These are phyloP conservation scores for Smithornis capensis DNA, from an alignment of 2,113 vertebrate genomes.

Conservation along the genomic window DNA sequence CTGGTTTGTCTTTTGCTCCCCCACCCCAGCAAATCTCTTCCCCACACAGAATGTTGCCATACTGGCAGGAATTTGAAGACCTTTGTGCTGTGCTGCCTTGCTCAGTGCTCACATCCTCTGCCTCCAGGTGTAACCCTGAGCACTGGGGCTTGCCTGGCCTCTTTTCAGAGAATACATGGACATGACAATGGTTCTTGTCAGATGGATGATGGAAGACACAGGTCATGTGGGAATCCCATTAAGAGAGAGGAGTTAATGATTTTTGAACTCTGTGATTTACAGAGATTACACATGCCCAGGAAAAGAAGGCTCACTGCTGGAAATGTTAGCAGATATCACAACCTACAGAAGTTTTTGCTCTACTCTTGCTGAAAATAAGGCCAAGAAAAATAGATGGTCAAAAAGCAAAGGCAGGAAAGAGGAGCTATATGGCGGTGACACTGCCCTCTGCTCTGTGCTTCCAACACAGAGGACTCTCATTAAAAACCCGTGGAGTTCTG, in stretches of 20 bases:
- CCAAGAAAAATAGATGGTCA: background rate
- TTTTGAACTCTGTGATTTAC: background rate
- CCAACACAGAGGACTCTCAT: background rate
- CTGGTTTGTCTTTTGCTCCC: background rate
- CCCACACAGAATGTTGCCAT: background rate
- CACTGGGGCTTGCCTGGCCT: background rate
- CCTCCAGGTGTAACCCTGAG: background rate
- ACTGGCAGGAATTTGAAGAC: background rate
- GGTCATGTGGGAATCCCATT: background rate
- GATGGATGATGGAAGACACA: background rate
- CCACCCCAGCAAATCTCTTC: background rate
- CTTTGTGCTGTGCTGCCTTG: background rate
- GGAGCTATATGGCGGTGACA: background rate
- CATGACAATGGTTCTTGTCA: background rate
- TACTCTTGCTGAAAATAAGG: background rate
- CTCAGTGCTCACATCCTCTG: fast-evolving
- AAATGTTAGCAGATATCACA: background rate
- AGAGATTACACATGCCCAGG: background rate
- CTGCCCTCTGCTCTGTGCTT: background rate
- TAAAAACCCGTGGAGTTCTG: background rate
- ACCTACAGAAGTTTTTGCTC: background rate
- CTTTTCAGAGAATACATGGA: background rate
- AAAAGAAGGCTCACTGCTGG: background rate
- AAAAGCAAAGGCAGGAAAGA: background rate
- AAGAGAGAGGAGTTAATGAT: background rate